Percentiles rank a stretch among this genome's conserved stretches.
phyloP scores from a whole-genome alignment of 2,888 invertebrate species.

The Mactromeris polynyma region DNA sequence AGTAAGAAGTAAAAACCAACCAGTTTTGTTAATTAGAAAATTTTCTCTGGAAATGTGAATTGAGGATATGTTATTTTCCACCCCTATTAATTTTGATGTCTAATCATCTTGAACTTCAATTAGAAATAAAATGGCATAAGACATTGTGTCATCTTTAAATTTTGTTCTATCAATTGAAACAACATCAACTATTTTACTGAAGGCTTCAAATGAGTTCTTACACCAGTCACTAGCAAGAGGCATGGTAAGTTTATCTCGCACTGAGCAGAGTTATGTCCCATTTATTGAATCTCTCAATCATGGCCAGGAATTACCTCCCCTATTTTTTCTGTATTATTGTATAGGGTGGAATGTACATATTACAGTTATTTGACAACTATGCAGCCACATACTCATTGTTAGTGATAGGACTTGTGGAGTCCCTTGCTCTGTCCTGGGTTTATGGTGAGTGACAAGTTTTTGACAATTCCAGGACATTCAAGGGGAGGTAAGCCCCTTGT shows the following conservation, averaged over 20 bases:
- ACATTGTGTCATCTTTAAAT: neutral
- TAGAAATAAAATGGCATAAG: neutral
- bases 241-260: constrained; percentile 39
- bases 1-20: neutral
- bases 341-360: constrained; percentile 88
- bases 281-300: neutral
- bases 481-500: constrained; percentile 33
- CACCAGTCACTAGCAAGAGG: neutral
- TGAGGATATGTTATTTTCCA: too few relatives aligned
- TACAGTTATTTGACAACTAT: constrained; percentile 88
- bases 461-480: neutral
- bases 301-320: constrained; percentile 43
- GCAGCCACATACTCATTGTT: constrained; percentile 88
- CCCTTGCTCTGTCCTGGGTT: constrained; percentile 88
- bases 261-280: constrained; percentile 30
- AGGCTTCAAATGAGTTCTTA: neutral
- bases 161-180: neutral
- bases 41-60: neutral
- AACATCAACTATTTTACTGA: neutral
- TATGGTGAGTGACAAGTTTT: constrained; percentile 86
- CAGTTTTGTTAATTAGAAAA: neutral
- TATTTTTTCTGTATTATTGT: constrained; percentile 67
- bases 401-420: constrained; percentile 89
- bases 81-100: neutral
- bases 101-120: neutral